These are phyloP conservation scores for Noctuana brunneofusca DNA, from an alignment of 2,888 invertebrate species.

Conservation along the genomic window DNA sequence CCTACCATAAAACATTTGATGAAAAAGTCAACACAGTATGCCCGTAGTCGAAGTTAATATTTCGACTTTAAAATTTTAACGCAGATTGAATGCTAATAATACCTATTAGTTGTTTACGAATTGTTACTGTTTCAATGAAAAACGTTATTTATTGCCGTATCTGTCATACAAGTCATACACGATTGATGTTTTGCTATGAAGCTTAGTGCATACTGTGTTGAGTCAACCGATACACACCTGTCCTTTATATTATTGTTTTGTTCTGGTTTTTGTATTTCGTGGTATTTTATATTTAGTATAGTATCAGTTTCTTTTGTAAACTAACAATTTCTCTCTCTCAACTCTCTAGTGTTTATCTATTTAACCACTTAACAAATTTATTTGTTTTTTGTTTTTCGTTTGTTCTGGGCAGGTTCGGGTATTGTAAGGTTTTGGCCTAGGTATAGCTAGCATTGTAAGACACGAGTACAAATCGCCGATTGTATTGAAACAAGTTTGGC, in stretches of 20 bases:
- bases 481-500: slow-evolving; percentile 76
- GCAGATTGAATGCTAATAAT: slow-evolving; percentile 10
- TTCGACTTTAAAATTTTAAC: slow-evolving; percentile 22
- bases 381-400: slow-evolving; percentile 64
- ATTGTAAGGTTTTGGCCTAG: slow-evolving; percentile 83
- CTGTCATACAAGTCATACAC: slow-evolving; percentile 2
- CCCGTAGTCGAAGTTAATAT: background rate
- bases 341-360: slow-evolving; percentile 66
- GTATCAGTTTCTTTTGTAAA: slow-evolving; percentile 69
- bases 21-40: slow-evolving; percentile 31
- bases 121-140: slow-evolving; percentile 20
- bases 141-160: slow-evolving; percentile 4
- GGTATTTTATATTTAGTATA: slow-evolving; percentile 74
- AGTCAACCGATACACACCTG: slow-evolving; percentile 49
- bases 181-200: slow-evolving; percentile 7
- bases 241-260: slow-evolving; percentile 58
- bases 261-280: slow-evolving; percentile 58
- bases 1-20: slow-evolving; percentile 23
- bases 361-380: slow-evolving; percentile 62
- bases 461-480: slow-evolving; percentile 81
- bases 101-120: background rate
- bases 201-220: slow-evolving; percentile 33
- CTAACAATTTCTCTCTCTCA: slow-evolving; percentile 63
- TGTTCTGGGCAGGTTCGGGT: slow-evolving; percentile 82
- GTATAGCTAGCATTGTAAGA: slow-evolving; percentile 81